Evolutionary conservation across 1,140 invertebrate species (phyloP), one percentile per base, ranked within the genome.

Genomic region (Scaptomyza pallida): DNA sequence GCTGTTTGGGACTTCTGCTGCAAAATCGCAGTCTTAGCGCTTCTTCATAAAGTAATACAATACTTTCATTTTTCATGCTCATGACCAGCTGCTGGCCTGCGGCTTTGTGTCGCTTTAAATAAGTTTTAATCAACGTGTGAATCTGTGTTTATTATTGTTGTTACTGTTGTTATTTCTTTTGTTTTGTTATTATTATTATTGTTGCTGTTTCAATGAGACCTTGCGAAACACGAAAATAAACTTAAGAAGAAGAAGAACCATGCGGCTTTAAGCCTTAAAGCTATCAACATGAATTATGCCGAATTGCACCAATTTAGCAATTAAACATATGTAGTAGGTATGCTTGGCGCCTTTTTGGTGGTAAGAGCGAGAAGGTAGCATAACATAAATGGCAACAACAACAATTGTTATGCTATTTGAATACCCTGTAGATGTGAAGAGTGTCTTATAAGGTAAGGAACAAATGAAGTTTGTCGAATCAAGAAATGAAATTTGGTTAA

Each of bases 251-350:
- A 47, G 55, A 51, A 59, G 67, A 54, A 19, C 30, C 35, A 17
- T 48, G 62, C 44, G 30, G 23, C 4, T n/a, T n/a, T n/a, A n/a
- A n/a, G 51, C 41, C 54, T 62, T 15, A 19, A 30, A 59, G 44
- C 63, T 72, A 85, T 85, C 81, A 64, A 64, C 63, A 75, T 85
- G 69, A 85, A 86, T 85, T 88, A 86, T 86, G 77, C 73, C 64
- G 82, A 85, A 88, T 85, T 85, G 81, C 82, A 85, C 81, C 81
- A 85, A 85, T 85, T 85, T 85, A 75, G 77, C 82, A 85, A 85
- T 85, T 85, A 85, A 88, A 78, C 82, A 86, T 85, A 67, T 77
- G 80, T 79, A 57, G 75, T 79, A 57, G 35, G 16, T 35, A 37
- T 30, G 41, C 41, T 5, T 57, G 55, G 26, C 26, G 6, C 23